Evolutionary conservation across 2,113 vertebrate genomes (phyloP).

Genomic region (Sinocyclocheilus grahami): DNA sequence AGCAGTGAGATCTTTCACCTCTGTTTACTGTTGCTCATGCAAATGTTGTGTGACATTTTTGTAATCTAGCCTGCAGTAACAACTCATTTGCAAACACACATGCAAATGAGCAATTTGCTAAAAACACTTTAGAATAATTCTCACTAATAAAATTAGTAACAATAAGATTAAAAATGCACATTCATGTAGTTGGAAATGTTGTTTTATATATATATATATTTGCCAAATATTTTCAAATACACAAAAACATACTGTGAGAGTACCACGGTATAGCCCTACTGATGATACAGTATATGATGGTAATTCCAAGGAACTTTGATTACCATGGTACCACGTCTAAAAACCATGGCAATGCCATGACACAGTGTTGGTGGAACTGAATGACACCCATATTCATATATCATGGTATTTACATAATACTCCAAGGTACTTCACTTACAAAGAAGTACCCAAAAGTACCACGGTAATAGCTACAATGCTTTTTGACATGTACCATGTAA

Average conservation of each 20-base stretch:
- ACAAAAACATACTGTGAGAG: neutral
- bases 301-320: neutral
- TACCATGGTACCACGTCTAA: no score
- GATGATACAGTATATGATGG: no score
- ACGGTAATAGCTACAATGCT: no score
- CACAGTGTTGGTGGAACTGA: no score
- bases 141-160: neutral
- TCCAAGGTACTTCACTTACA: neutral
- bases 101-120: neutral
- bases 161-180: neutral
- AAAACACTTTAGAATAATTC: neutral
- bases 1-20: neutral
- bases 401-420: neutral
- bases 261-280: neutral
- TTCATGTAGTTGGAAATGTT: neutral
- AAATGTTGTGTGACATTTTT: neutral
- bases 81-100: neutral
- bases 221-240: neutral
- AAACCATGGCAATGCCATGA: no score
- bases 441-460: no score
- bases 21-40: neutral
- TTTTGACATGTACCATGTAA: no score
- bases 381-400: neutral
- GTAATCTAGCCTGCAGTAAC: neutral
- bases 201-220: neutral